Percentiles rank a stretch among this genome's conserved stretches.
These are phyloP conservation scores for Pantala flavescens DNA, from an alignment of 1,140 invertebrate species.

Conservation along the genomic window DNA sequence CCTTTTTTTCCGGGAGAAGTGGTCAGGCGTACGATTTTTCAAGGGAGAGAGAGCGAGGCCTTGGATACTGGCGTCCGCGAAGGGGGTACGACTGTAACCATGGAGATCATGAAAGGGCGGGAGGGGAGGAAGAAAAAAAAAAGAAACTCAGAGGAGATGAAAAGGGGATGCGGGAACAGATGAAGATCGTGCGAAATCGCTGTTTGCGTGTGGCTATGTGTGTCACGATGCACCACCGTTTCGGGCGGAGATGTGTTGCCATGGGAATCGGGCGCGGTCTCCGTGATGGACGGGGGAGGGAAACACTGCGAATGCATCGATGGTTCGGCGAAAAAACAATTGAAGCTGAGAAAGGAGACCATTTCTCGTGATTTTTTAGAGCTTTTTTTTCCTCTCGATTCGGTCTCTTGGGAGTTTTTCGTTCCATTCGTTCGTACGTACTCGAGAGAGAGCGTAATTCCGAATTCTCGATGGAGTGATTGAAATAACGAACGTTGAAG, in stretches of 20 bases:
- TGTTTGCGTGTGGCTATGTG: neutral
- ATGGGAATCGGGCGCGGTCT: neutral
- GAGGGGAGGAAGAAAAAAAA: neutral
- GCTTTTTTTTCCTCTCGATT: neutral
- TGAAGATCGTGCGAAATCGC: neutral
- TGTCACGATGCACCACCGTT: neutral
- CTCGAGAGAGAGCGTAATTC: neutral
- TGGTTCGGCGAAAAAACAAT: neutral
- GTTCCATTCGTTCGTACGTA: neutral
- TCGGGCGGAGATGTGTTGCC: neutral
- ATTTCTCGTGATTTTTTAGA: neutral
- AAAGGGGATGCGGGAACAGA: neutral
- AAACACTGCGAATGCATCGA: neutral
- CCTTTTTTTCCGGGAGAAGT: neutral
- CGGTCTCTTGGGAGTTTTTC: neutral
- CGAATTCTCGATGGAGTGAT: neutral
- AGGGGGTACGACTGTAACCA: neutral
- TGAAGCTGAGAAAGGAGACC: neutral
- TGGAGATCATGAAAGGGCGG: neutral
- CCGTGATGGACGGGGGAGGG: neutral
- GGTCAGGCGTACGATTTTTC: neutral
- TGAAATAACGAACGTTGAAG: too few species aligned
- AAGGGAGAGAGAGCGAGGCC: neutral
- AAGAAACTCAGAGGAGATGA: neutral
- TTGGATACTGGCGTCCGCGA: neutral